A percentile compares a stretch with the other conserved stretches of the same genome.
phyloP scores from a whole-genome alignment of 2,113 vertebrate genomes.

The Macaca mulatta region DNA sequence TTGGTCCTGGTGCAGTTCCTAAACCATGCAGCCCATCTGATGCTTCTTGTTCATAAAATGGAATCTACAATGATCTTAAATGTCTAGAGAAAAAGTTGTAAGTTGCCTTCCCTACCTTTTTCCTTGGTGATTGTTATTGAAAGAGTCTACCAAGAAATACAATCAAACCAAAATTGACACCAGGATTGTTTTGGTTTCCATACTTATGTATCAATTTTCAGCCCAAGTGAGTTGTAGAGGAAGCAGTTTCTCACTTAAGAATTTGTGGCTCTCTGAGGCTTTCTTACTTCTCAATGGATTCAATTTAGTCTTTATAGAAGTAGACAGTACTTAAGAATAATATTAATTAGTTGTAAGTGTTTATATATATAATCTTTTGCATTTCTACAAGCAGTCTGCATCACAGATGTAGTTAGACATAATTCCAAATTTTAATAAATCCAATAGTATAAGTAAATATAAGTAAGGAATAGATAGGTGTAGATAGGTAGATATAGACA shows the following conservation, averaged over 20 bases:
- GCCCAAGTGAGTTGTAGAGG: neutral
- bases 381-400: neutral
- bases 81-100: neutral
- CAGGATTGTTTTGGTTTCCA: neutral
- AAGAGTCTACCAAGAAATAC: neutral
- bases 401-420: neutral
- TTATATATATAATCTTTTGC: neutral
- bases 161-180: conserved; percentile 14
- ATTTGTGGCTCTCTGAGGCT: neutral
- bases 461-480: neutral
- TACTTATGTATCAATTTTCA: neutral
- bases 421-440: conserved; percentile 21
- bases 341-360: neutral
- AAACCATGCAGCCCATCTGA: neutral
- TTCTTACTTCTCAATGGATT: conserved; percentile 13
- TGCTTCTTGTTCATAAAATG: conserved; percentile 15
- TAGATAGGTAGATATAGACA: no score
- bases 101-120: neutral
- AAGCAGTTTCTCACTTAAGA: conserved; percentile 31
- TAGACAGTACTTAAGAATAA: neutral
- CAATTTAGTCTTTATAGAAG: neutral
- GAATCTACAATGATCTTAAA: neutral
- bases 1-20: neutral
- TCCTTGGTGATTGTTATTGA: neutral
- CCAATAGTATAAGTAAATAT: neutral